phyloP scores from a whole-genome alignment of 2,113 vertebrate species.

The Pungitius pungitius region DNA sequence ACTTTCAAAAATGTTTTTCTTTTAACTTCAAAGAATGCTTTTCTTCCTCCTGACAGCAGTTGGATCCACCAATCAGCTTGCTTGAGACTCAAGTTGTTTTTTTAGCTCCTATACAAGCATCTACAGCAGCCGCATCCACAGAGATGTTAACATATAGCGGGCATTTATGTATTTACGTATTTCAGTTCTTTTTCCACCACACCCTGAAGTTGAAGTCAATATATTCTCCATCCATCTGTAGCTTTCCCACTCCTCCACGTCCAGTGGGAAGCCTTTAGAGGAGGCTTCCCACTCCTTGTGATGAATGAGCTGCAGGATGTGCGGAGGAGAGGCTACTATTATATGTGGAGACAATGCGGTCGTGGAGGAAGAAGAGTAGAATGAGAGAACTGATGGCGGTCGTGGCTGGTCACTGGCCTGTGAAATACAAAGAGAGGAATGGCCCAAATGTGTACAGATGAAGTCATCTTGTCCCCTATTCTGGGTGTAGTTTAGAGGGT shows the following conservation, averaged over 20 bases:
- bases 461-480: conserved; percentile 10
- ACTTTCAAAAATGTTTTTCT: too few species aligned
- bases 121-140: neutral
- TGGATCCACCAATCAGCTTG: neutral
- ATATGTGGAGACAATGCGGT: conserved; percentile 33
- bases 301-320: conserved; percentile 46
- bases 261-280: conserved; percentile 21
- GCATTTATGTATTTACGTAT: neutral
- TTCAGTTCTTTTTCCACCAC: conserved; percentile 1
- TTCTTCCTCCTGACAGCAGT: neutral
- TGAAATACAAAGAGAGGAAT: conserved; percentile 54
- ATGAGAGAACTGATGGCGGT: conserved; percentile 44
- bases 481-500: conserved; percentile 8
- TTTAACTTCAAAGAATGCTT: neutral
- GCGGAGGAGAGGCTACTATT: conserved; percentile 23
- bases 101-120: neutral
- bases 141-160: neutral
- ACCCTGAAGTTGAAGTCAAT: conserved; percentile 17
- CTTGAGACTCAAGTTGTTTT: neutral
- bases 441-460: conserved; percentile 5
- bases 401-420: conserved; percentile 50
- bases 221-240: conserved; percentile 11
- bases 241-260: neutral
- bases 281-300: conserved; percentile 43
- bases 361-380: conserved; percentile 32